A percentile compares a stretch with the other conserved stretches of the same genome.
Conservation (phyloP, 1,140 invertebrate genomes). For the Pygmarrhopalites habei region DNA sequence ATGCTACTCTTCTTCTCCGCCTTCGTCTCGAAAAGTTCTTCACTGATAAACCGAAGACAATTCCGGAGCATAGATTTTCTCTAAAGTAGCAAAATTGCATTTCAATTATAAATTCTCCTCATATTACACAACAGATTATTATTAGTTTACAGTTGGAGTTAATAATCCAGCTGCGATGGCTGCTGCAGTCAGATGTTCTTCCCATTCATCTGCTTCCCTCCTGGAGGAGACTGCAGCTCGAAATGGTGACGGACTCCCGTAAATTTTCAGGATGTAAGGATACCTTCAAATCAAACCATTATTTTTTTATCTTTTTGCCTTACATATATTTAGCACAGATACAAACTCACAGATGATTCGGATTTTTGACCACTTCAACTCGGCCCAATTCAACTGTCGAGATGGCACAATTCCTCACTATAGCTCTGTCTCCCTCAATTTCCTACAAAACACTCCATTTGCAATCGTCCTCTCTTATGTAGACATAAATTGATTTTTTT, state of each 20-base stretch:
- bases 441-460: constrained; percentile 14
- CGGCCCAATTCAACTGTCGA: too few species aligned
- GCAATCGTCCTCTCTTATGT: constrained; percentile 24
- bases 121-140: neutral
- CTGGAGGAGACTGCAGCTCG: constrained; percentile 9
- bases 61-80: neutral
- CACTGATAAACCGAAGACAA: neutral
- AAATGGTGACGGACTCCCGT: constrained; percentile 11
- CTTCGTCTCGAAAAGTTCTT: neutral
- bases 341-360: too few species aligned
- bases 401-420: too few species aligned
- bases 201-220: constrained; percentile 33
- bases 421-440: constrained; percentile 7
- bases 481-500: constrained; percentile 21
- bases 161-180: neutral
- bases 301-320: too few species aligned
- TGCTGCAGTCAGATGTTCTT: neutral
- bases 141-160: neutral
- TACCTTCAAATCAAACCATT: neutral
- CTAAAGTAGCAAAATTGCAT: neutral
- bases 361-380: too few species aligned
- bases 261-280: constrained; percentile 21
- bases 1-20: constrained; percentile 27
- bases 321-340: too few species aligned
- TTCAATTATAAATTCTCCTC: neutral